Conservation (phyloP, 37 sponge, comb jelly and placozoan genomes). For the Tethya wilhelma region DNA sequence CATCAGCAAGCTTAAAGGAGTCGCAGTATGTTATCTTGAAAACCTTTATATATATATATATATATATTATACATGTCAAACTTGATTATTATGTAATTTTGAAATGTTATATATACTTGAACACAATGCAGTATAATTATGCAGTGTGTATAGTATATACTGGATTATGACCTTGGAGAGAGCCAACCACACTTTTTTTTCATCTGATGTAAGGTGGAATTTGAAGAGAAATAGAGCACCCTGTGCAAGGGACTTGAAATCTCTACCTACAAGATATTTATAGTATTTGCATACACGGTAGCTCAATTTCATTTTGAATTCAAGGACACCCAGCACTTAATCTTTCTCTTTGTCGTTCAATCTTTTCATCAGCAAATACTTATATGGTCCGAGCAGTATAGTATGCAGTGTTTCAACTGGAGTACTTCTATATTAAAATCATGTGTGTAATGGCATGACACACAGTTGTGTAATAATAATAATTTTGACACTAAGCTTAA, state of each 20-base stretch:
- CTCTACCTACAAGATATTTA: constrained; percentile 13
- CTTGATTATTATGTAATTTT: too few species aligned
- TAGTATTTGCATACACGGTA: background rate
- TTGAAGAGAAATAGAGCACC: constrained; percentile 5
- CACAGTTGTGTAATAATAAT: too few species aligned
- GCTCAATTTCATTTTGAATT: constrained; percentile 16
- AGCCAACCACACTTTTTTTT: constrained; percentile 1
- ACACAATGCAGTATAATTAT: too few species aligned
- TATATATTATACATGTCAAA: too few species aligned
- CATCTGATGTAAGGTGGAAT: background rate
- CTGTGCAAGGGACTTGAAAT: constrained; percentile 8
- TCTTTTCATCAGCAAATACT: background rate
- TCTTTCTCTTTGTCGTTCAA: background rate
- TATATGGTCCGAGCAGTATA: constrained; percentile 18
- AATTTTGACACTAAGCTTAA: too few species aligned
- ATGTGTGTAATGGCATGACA: background rate
- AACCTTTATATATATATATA: too few species aligned
- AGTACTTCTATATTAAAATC: constrained; percentile 4
- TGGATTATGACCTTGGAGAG: too few species aligned
- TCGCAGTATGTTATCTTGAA: too few species aligned
- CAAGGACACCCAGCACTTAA: background rate
- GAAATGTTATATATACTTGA: too few species aligned
- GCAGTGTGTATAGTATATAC: too few species aligned
- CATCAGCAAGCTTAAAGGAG: too few species aligned
- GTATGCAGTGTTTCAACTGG: constrained; percentile 10